Base-by-base conservation (phyloP, 2,797 vertebrate species). In the Loriculus beryllinus region DNA sequence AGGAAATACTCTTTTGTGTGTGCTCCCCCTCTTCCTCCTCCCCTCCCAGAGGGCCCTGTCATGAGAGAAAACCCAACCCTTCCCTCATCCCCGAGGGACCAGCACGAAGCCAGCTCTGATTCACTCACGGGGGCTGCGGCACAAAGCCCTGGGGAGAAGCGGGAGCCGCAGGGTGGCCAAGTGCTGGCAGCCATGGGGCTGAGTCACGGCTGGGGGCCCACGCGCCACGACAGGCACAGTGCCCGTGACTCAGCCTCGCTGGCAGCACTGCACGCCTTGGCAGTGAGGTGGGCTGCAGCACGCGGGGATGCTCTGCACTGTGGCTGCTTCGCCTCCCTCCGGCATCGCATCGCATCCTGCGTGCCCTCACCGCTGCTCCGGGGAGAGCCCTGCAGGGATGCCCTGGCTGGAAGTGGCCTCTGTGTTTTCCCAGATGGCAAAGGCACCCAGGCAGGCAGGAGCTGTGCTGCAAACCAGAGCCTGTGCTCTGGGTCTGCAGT, bases 161-260 rank as follows among this genome's bases (percentile, higher is more conserved):
- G 12, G 47, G n/a, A 64, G 19, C 45, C 1, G 1, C 1, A 8
- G 31, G 80, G 31, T 2, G 5, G 42, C 33, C 3, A 2, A 51
- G 82, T 5, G 4, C 65, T 43, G 51, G 76, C 39, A 60, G 28
- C 43, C 8, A 0, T 3, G 6, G 65, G 54, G 39, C 70, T 82
- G 82, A 77, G 64, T 39, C 82, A 82, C 4, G 1, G n/a, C 76
- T 5, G 2, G 17, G n/a, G 52, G 52, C 86, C 76, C 91, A 75
- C 18, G 10, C 14, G 5, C 45, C 5, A 0, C 1, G 7, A n/a
- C 35, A 23, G 65, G 47, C 51, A 28, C 14, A 8, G 12, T 3
- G 7, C 40, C 65, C 3, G 3, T 56, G 86, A 67, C 47, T 62
- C 86, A 77, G 82, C 39, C n/a, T 22, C 4, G 14, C 54, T 35